phyloP scores from a whole-genome alignment of 2,797 vertebrate genomes.

The Gambelia wislizenii region DNA sequence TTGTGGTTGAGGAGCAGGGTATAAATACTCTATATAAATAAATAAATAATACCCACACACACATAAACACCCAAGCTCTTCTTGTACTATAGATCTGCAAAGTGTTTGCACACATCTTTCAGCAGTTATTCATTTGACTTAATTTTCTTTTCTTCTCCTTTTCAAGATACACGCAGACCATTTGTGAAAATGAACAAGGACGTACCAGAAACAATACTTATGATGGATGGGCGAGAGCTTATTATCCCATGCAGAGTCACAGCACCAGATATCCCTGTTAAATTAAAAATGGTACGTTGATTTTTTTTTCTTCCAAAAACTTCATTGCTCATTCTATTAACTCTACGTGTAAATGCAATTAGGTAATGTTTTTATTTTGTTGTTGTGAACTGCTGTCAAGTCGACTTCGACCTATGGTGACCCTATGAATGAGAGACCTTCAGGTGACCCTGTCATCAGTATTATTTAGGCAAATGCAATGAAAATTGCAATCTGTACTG shows the following conservation, averaged over 20 bases:
- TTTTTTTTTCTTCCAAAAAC: background rate
- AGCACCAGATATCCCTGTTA: conserved; percentile 85
- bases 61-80: too few species aligned
- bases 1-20: too few species aligned
- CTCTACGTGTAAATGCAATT: background rate
- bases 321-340: background rate
- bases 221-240: conserved; percentile 86
- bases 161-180: conserved; percentile 89
- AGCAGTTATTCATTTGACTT: background rate
- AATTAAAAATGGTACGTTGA: conserved; percentile 88
- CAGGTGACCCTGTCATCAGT: too few species aligned
- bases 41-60: too few species aligned
- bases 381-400: too few species aligned
- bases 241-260: conserved; percentile 93
- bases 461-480: background rate
- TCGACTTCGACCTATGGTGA: too few species aligned
- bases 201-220: conserved; percentile 84
- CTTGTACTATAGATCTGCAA: background rate
- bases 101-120: background rate
- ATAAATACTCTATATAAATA: too few species aligned
- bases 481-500: background rate
- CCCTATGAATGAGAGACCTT: too few species aligned
- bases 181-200: conserved; percentile 87
- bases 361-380: background rate
- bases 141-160: conserved; percentile 40